Evolutionary conservation across 2,888 invertebrate species (phyloP).

Genomic region (Ophion slaviceki): DNA sequence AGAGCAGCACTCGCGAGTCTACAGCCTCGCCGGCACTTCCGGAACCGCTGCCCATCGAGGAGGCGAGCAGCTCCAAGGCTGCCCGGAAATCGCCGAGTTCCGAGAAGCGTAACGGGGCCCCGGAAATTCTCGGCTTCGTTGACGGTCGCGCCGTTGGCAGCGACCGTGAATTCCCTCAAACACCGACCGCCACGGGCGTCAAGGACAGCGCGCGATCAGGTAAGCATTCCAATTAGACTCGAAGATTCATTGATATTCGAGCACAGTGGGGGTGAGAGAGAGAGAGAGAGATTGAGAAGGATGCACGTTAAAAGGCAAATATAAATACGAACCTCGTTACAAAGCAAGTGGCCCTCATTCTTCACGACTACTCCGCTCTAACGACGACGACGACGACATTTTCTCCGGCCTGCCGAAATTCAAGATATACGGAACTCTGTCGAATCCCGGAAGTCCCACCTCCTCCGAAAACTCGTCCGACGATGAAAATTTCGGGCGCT

Average conservation of each 20-base stretch:
- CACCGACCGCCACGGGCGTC: slow-evolving; percentile 40
- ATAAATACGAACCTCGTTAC: slow-evolving; percentile 36
- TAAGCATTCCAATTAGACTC: slow-evolving; percentile 11
- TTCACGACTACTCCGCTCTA: not conserved
- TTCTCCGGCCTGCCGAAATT: slow-evolving; percentile 75
- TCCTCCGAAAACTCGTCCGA: slow-evolving; percentile 45
- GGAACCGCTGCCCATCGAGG: not conserved
- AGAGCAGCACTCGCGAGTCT: slow-evolving; percentile 42
- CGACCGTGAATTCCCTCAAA: slow-evolving; percentile 24
- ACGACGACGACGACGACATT: slow-evolving; percentile 65
- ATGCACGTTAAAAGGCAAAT: not conserved
- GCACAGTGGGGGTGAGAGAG: not conserved
- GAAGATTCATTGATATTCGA: not conserved
- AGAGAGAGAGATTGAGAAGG: not conserved
- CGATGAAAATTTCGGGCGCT: slow-evolving; percentile 17
- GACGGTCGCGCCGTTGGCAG: slow-evolving; percentile 32
- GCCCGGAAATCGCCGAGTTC: slow-evolving; percentile 1
- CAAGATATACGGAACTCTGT: slow-evolving; percentile 73
- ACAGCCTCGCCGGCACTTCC: not conserved
- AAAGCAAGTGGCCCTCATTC: slow-evolving; percentile 36
- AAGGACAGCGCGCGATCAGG: slow-evolving; percentile 31
- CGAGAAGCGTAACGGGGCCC: not conserved
- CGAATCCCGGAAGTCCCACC: slow-evolving; percentile 64
- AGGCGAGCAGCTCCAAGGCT: not conserved
- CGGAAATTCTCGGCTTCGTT: slow-evolving; percentile 53